phyloP scores from a whole-genome alignment of 2,113 vertebrate genomes.

The Glaucomys volans region DNA sequence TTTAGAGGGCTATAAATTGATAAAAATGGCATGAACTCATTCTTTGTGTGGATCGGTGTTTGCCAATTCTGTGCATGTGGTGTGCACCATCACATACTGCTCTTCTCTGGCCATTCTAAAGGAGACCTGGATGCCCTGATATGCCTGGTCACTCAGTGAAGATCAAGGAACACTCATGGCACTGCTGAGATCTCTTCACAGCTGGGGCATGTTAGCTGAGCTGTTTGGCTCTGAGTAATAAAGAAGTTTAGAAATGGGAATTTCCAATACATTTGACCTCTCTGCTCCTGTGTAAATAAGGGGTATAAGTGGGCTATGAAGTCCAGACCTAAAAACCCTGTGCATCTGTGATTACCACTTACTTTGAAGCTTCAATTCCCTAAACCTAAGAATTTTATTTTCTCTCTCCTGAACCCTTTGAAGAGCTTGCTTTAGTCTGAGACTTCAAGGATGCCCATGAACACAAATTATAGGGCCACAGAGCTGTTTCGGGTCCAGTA shows the following conservation, averaged over 20 bases:
- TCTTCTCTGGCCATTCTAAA: neutral
- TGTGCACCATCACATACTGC: neutral
- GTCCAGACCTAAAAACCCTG: neutral
- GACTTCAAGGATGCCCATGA: neutral
- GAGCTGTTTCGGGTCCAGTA: neutral
- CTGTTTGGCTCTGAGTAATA: neutral
- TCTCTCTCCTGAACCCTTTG: neutral
- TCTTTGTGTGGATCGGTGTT: neutral
- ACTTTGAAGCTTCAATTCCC: neutral
- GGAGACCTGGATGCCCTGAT: neutral
- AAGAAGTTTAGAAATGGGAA: neutral
- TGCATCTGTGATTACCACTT: neutral
- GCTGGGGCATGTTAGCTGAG: neutral
- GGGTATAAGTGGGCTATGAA: neutral
- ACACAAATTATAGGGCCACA: neutral
- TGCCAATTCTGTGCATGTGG: neutral
- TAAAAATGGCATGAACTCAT: neutral
- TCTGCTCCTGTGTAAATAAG: neutral
- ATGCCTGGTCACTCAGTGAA: neutral
- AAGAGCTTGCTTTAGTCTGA: slow-evolving; percentile 32
- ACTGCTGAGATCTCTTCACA: neutral
- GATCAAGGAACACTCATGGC: neutral
- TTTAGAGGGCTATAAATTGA: neutral
- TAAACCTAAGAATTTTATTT: slow-evolving; percentile 1
- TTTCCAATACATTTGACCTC: neutral